Evolutionary conservation across 2,797 vertebrate genomes (phyloP), one percentile per base, ranked within the genome.

Genomic region (Prionace glauca): DNA sequence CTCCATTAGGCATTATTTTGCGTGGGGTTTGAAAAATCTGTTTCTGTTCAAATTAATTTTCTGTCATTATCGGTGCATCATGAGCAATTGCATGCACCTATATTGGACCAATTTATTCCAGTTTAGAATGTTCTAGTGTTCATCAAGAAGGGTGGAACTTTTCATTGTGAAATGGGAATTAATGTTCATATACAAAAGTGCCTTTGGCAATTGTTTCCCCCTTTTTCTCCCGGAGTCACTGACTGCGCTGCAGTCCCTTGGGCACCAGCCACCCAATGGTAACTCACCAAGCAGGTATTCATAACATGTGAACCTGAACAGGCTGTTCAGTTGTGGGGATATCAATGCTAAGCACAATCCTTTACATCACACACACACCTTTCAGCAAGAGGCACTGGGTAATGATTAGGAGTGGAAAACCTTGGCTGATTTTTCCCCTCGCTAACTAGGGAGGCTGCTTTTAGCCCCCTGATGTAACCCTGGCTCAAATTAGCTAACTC

Each of bases 341-440:
- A 11, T 16, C 87, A 60, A 29, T 32, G 11, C 87, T 32, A 29
- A 60, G 50, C 56, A 60, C 56, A 90, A 32, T 90, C 87, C 50
- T 62, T 50, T 56, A 32, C 4, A 29, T 72, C 62, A 11, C 62
- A 14, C 62, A 32, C 56, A 90, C 56, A 18, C 56, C 10, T 90
- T 90, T 56, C 56, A 60, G 56, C 87, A 90, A 62, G 56, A 90
- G 56, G 56, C 87, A 90, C 56, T 90, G 87, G 87, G 56, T 90
- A 90, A 62, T 62, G 50, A 90, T 90, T 90, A 90, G 56, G 56
- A 90, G 87, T 90, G 87, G 87, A 90, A 90, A 90, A 90, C 56
- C 87, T 90, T 90, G 26, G 26, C 87, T 88, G 50, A 90, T 62
- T 62, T 88, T 62, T 62, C 87, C 50, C 56, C 87, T 90, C 87